A percentile compares a stretch with the other conserved stretches of the same genome.
Evolutionary conservation across 2,797 vertebrate genomes (phyloP).

Genomic region (Periophthalmus magnuspinnatus): DNA sequence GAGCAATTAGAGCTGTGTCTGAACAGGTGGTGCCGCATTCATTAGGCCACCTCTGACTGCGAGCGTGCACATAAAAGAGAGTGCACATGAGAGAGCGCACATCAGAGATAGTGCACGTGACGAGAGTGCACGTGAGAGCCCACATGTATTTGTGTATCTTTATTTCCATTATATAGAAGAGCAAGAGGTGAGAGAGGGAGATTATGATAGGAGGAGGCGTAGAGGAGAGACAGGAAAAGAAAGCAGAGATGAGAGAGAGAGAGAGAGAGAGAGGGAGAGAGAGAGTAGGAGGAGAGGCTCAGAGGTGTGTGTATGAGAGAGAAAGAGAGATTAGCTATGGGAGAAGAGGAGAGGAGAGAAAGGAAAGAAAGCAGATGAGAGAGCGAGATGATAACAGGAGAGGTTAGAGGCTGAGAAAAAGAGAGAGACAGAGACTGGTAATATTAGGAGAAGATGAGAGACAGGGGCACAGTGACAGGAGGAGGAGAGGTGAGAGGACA

Average conservation of each 20-base stretch:
- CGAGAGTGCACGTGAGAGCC: too few relatives aligned
- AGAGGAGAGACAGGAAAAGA: too few relatives aligned
- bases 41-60: conserved; percentile 11
- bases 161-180: too few relatives aligned
- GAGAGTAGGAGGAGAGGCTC: too few relatives aligned
- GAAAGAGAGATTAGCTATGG: too few relatives aligned
- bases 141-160: too few relatives aligned
- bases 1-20: conserved; percentile 1
- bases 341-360: conserved; percentile 2
- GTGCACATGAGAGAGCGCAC: background rate
- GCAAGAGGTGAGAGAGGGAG: too few relatives aligned
- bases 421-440: background rate
- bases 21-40: conserved; percentile 9
- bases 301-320: too few relatives aligned
- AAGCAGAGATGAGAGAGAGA: too few relatives aligned
- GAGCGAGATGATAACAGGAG: conserved; percentile 21
- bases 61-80: background rate
- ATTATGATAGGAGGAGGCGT: too few relatives aligned
- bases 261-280: too few relatives aligned
- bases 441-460: background rate
- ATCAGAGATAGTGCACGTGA: too few relatives aligned
- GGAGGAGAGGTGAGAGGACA: background rate
- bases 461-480: background rate
- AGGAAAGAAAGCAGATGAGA: background rate
- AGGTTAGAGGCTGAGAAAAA: conserved; percentile 20